A percentile compares a stretch with the other conserved stretches of the same genome.
Evolutionary conservation across 2,797 vertebrate genomes (phyloP).

Genomic region (Lepus townsendii): DNA sequence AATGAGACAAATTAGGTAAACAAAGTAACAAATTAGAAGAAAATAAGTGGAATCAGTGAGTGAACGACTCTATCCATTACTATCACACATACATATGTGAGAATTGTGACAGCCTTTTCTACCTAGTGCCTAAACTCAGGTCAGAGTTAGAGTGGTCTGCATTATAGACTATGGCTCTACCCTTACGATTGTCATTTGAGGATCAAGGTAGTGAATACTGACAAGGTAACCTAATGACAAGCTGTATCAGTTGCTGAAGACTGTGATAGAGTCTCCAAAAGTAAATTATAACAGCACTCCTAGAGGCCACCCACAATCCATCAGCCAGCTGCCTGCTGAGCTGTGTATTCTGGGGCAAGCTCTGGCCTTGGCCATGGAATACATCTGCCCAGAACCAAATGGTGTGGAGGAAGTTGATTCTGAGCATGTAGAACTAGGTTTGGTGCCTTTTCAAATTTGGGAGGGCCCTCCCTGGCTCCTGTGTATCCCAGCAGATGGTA

Average conservation of each 20-base stretch:
- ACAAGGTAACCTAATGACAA: neutral
- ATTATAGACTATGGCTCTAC: neutral
- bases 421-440: neutral
- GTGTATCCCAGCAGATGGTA: neutral
- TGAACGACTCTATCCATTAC: neutral
- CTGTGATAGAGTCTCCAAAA: neutral
- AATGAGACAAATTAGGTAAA: neutral
- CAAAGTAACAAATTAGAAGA: neutral
- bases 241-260: neutral
- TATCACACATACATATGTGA: too few species aligned
- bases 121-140: neutral
- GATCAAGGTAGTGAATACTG: neutral
- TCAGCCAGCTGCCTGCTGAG: neutral
- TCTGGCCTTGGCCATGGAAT: neutral
- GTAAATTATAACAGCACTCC: neutral
- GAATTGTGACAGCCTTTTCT: neutral
- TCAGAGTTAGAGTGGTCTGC: neutral
- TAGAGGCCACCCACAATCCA: neutral
- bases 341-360: neutral
- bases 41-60: neutral
- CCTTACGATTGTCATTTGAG: neutral
- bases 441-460: neutral
- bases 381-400: rapidly evolving
- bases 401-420: neutral
- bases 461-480: neutral